A percentile compares a stretch with the other conserved stretches of the same genome.
These are phyloP conservation scores for Platynereis dumerilii DNA, from an alignment of 2,888 invertebrate species.

Conservation along the genomic window DNA sequence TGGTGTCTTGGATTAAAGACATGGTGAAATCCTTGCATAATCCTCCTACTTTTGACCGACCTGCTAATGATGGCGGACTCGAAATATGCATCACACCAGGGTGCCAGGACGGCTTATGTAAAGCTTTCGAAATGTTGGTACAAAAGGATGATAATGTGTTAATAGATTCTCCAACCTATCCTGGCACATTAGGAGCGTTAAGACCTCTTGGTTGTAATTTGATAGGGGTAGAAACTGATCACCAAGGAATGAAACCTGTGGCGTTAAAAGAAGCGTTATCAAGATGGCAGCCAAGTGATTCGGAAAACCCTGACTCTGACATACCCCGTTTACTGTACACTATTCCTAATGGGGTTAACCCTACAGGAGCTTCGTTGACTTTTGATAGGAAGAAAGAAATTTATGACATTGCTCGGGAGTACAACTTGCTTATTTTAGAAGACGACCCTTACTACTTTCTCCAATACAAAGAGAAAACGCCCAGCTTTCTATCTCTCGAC, in stretches of 20 bases:
- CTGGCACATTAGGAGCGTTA: conserved; percentile 69
- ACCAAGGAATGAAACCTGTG: conserved; percentile 73
- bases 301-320: conserved; percentile 66
- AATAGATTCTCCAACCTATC: conserved; percentile 75
- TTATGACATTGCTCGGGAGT: conserved; percentile 77
- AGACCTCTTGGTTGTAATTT: conserved; percentile 73
- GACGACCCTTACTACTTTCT: conserved; percentile 85
- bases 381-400: conserved; percentile 73
- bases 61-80: conserved; percentile 41
- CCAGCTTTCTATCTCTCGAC: conserved; percentile 77
- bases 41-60: conserved; percentile 70
- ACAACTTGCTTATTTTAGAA: conserved; percentile 79
- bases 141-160: conserved; percentile 75
- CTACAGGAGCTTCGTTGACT: conserved; percentile 75
- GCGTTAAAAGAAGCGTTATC: conserved; percentile 69
- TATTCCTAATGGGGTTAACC: conserved; percentile 80
- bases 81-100: conserved; percentile 74
- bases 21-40: conserved; percentile 73
- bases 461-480: conserved; percentile 69
- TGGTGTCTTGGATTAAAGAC: conserved; percentile 68
- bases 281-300: conserved; percentile 54
- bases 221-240: conserved; percentile 75
- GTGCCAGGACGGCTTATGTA: conserved; percentile 79
- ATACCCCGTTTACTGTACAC: conserved; percentile 77
- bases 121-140: conserved; percentile 76